Conservation (phyloP, 2,113 vertebrate genomes). For the Leuciscus idus region DNA sequence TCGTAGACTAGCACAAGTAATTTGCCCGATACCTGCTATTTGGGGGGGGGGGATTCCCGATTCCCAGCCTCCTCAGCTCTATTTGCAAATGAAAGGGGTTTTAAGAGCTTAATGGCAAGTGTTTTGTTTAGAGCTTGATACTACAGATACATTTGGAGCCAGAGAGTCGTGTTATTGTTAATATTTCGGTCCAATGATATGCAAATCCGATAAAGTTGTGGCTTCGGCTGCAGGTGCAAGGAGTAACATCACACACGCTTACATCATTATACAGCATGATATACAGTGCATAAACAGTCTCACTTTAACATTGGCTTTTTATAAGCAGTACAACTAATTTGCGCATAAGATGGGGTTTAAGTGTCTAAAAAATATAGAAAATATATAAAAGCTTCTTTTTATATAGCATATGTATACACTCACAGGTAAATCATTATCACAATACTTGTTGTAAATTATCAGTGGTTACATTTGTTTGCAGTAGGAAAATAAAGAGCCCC, state of each 20-base stretch:
- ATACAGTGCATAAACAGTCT: background rate
- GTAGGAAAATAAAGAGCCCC: background rate
- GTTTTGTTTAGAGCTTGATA: conserved; percentile 42
- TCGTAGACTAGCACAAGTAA: background rate
- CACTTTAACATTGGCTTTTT: background rate
- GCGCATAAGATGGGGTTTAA: background rate
- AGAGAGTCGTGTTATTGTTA: conserved; percentile 11
- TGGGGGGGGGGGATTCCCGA: background rate
- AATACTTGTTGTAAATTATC: background rate
- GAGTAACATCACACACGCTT: background rate
- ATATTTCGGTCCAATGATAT: conserved; percentile 11
- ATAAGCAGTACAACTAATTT: background rate
- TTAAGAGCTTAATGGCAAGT: conserved; percentile 50
- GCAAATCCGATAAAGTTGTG: conserved; percentile 39
- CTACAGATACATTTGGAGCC: conserved; percentile 56
- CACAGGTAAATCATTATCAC: background rate
- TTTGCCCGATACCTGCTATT: conserved; percentile 45
- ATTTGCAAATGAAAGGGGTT: conserved; percentile 62
- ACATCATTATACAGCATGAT: background rate
- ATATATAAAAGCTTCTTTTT: background rate
- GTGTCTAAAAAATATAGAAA: background rate
- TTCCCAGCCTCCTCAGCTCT: background rate
- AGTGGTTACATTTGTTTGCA: background rate
- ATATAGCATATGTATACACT: background rate
- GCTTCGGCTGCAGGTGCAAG: conserved; percentile 26